phyloP scores from a whole-genome alignment of 2,797 vertebrate genomes.

The Tauraco hartlaubi region DNA sequence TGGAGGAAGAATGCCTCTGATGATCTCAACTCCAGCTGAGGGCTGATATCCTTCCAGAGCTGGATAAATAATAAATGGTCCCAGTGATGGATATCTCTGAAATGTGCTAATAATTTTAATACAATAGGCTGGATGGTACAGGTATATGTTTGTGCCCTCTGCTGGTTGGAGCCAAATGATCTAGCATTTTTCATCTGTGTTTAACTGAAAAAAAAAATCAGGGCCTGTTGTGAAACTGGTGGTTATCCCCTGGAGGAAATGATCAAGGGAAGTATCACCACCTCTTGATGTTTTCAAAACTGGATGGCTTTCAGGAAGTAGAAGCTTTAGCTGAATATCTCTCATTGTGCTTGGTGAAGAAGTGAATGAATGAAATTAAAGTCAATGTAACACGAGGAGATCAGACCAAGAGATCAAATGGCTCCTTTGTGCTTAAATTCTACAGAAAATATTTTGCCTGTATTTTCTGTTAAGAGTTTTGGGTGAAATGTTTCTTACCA shows the following conservation, averaged over 20 bases:
- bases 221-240: neutral
- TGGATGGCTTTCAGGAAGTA: neutral
- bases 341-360: neutral
- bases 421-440: neutral
- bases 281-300: neutral
- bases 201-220: neutral
- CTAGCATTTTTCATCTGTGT: neutral
- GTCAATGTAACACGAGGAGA: neutral
- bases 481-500: neutral
- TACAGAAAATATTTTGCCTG: neutral
- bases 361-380: neutral
- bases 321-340: neutral
- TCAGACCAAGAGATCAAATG: neutral
- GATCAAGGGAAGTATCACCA: neutral
- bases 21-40: neutral
- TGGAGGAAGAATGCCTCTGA: slow-evolving; percentile 11
- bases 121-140: neutral
- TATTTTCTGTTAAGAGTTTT: neutral
- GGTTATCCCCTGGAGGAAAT: neutral
- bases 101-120: neutral
- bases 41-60: slow-evolving; percentile 2
- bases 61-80: slow-evolving; percentile 45
- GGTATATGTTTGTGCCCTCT: neutral
- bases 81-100: neutral
- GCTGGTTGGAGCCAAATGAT: neutral